A percentile compares a stretch with the other conserved stretches of the same genome.
These are phyloP conservation scores for Lytechinus pictus DNA, from an alignment of 35 echinoderm and acorn worm genomes.

Conservation along the genomic window DNA sequence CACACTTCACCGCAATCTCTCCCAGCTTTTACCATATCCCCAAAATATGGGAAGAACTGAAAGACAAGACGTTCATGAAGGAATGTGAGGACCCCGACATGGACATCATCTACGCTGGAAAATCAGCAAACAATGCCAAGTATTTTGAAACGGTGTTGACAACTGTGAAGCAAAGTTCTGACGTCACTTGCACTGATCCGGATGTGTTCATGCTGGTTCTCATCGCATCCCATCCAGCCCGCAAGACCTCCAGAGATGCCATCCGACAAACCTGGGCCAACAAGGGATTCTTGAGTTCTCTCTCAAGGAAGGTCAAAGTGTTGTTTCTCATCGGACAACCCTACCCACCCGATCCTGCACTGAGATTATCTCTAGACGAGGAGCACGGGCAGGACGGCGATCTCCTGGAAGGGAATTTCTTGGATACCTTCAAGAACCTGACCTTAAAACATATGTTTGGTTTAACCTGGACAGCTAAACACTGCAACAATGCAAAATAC, in stretches of 20 bases:
- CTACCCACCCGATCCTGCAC: neutral
- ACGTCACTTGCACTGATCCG: neutral
- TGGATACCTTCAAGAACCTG: conserved; percentile 31
- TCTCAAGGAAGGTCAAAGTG: neutral
- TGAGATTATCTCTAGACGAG: neutral
- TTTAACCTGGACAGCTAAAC: neutral
- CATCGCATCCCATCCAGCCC: conserved; percentile 15
- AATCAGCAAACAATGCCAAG: neutral
- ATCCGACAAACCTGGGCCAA: conserved; percentile 22
- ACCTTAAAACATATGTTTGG: conserved; percentile 35
- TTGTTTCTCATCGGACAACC: neutral
- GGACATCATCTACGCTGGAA: neutral
- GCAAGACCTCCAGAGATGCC: neutral
- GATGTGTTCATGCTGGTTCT: neutral
- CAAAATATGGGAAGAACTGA: neutral
- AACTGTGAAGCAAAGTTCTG: neutral
- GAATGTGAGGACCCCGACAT: neutral
- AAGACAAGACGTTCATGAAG: neutral
- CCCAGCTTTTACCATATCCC: neutral
- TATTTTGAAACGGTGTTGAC: neutral
- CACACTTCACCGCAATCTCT: neutral
- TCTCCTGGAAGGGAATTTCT: conserved; percentile 21
- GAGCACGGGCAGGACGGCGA: neutral
- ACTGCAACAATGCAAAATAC: conserved; percentile 2
- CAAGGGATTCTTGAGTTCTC: neutral